Evolutionary conservation across 2,113 vertebrate species (phyloP), one percentile per base, ranked within the genome.

Genomic region (Oceanites oceanicus): DNA sequence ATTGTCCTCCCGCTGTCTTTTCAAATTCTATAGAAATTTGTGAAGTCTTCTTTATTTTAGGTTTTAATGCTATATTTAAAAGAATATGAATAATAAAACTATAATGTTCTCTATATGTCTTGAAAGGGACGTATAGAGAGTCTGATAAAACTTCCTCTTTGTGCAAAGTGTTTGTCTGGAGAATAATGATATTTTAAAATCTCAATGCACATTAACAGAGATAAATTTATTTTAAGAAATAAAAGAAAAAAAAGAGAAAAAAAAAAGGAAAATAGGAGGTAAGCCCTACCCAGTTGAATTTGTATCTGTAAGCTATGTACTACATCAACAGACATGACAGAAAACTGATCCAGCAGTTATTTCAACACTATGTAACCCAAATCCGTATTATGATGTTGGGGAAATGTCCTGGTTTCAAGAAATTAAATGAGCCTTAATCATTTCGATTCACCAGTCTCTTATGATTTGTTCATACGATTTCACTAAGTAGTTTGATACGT

Each of bases 381-480:
- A 97, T 95, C 30, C 16, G 2, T 80, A 77, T 82, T 76, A 75
- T 40, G 47, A 89, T 96, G 49, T 72, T 89, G 75, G 44, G 34
- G 20, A 96, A 91, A 95, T 92, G 53, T 88, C 88, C 81, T 84
- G 67, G 55, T 88, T 97, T 94, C 85, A 83, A 93, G 44, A 93
- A 97, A 95, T 94, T 97, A 93, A 93, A 83, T 0, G 1, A 97
- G 25, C 14, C 32, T 94, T 93, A 95, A 97, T 94, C 13, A 83
- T 96, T 96, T 95, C 90, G 93, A 75, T 88, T 95, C 71, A 91
- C 59, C 42, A 93, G 62, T 92, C 79, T 94, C 85, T 80, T 71
- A 90, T 81, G 82, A 95, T 96, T 91, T 95, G 56, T 95, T 94
- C 73, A 25, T 93, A 82, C 86, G 85, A 89, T 95, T 94, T 94